Evolutionary conservation across 1,140 invertebrate genomes (phyloP).

Genomic region (Drosophila guanche): DNA sequence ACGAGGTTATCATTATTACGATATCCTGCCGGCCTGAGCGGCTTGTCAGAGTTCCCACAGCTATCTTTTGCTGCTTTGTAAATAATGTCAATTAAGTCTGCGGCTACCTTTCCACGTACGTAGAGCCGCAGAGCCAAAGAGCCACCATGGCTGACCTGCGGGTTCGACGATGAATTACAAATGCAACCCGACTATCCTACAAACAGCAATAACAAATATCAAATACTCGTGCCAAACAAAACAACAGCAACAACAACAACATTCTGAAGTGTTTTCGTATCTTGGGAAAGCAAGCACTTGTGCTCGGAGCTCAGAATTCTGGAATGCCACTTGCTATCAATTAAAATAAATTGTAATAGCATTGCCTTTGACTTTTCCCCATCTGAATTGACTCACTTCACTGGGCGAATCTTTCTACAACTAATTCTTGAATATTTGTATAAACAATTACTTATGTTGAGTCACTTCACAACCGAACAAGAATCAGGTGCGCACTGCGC

Average conservation of each 20-base stretch:
- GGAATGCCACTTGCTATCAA: slow-evolving; percentile 64
- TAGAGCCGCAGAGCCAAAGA: background rate
- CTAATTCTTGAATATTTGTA: slow-evolving; percentile 10
- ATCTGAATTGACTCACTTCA: slow-evolving; percentile 44
- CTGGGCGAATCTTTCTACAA: slow-evolving; percentile 20
- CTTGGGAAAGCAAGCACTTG: slow-evolving; percentile 74
- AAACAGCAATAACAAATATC: slow-evolving; percentile 30
- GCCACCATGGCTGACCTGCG: slow-evolving; percentile 38
- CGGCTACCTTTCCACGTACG: slow-evolving; percentile 18
- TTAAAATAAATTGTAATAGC: slow-evolving; percentile 71
- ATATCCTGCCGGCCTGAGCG: slow-evolving; percentile 12
- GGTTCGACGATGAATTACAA: slow-evolving; percentile 46
- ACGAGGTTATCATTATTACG: slow-evolving; percentile 27
- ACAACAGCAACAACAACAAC: slow-evolving; percentile 9
- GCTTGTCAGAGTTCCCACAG: slow-evolving; percentile 39
- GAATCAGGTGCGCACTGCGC: too few relatives aligned
- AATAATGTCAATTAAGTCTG: slow-evolving; percentile 54
- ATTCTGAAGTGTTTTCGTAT: slow-evolving; percentile 18
- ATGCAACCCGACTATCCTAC: slow-evolving; percentile 34
- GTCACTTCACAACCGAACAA: too few relatives aligned
- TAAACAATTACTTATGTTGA: background rate
- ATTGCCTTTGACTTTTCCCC: slow-evolving; percentile 48
- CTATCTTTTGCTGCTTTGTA: slow-evolving; percentile 40
- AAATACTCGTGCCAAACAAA: slow-evolving; percentile 10
- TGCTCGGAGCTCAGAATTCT: slow-evolving; percentile 25